Base-by-base conservation (phyloP, 2,797 vertebrate species). In the Gobio occitaniae region DNA sequence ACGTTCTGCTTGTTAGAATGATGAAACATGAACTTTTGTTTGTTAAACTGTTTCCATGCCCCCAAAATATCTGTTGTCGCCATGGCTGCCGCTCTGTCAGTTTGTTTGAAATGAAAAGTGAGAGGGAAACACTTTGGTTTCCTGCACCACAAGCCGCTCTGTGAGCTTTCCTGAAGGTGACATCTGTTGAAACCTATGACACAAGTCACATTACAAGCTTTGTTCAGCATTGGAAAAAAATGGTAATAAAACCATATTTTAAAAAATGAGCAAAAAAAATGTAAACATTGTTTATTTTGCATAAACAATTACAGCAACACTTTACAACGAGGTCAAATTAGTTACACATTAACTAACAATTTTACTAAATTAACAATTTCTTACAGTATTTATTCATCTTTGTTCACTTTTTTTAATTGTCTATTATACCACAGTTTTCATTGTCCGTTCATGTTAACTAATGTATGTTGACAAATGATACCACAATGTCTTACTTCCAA, bases 71-170 rank as follows among this genome's bases (percentile, higher is more conserved):
- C 59, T 77, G 13, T 15, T 21, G 82, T 89, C 89, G 83, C 68
- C 56, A 76, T 76, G 69, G 81, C 71, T 87, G 29, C 84, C 52
- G 75, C 52, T 54, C 32, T 48, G 83, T 48, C 68, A 86, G 84
- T 83, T 75, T 75, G 65, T 81, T 29, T 71, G 52, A 86, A 81
- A 78, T 77, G 5, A 66, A n/a, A n/a, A 78, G 76, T 80, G 72
- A 82, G 85, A 87, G 75, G 86, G 87, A 82, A 87, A 86, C 68
- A 80, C 80, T 65, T 82, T 47, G 75, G 68, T 86, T 89, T 90
- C 89, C 90, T 83, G 84, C 54, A 69, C 78, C 74, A 52, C 87
- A 82, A 88, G 83, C 19, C 50, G 44, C 10, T 69, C 74, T 75
- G 21, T 68, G 52, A 59, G 69, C 61, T 41, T 56, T 84, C 65